These are phyloP conservation scores for Hyles lineata DNA, from an alignment of 2,888 invertebrate genomes.

Conservation along the genomic window DNA sequence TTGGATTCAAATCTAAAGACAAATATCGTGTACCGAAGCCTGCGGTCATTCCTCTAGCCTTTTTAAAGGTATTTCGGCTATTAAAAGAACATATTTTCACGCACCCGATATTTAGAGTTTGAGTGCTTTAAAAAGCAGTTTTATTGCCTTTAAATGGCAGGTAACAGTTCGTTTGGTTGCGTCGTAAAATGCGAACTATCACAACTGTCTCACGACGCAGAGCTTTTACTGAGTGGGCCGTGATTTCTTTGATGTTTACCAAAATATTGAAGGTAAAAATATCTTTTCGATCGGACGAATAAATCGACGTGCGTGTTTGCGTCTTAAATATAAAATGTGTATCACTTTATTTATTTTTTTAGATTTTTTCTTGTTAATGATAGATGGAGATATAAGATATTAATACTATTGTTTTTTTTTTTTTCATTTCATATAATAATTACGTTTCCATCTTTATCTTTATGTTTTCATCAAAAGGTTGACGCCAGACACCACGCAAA, in stretches of 20 bases:
- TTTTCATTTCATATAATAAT: too few species aligned
- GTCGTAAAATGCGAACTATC: slow-evolving; percentile 66
- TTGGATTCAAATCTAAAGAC: slow-evolving; percentile 49
- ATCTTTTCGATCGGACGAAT: slow-evolving; percentile 38
- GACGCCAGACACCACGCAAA: too few species aligned
- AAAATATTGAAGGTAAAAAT: slow-evolving; percentile 47
- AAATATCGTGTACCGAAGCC: slow-evolving; percentile 42
- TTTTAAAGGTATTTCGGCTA: slow-evolving; percentile 55
- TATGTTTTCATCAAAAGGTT: too few species aligned
- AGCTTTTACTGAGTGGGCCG: slow-evolving; percentile 51
- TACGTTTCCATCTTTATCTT: too few species aligned
- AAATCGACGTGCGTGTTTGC: not conserved
- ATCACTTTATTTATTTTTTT: not conserved
- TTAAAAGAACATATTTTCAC: slow-evolving; percentile 79
- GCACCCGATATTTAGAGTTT: slow-evolving; percentile 63
- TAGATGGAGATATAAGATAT: too few species aligned
- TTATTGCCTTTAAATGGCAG: slow-evolving; percentile 79
- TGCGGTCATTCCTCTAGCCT: slow-evolving; percentile 34
- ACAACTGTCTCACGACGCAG: slow-evolving; percentile 46
- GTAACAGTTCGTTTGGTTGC: slow-evolving; percentile 65
- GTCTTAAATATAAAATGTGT: not conserved
- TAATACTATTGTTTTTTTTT: too few species aligned
- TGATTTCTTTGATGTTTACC: slow-evolving; percentile 43
- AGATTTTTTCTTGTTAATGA: not conserved
- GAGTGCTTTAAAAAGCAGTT: slow-evolving; percentile 70